Percentiles rank a stretch among this genome's conserved stretches.
Conservation (phyloP, 2,113 vertebrate genomes). For the Dicentrarchus labrax region DNA sequence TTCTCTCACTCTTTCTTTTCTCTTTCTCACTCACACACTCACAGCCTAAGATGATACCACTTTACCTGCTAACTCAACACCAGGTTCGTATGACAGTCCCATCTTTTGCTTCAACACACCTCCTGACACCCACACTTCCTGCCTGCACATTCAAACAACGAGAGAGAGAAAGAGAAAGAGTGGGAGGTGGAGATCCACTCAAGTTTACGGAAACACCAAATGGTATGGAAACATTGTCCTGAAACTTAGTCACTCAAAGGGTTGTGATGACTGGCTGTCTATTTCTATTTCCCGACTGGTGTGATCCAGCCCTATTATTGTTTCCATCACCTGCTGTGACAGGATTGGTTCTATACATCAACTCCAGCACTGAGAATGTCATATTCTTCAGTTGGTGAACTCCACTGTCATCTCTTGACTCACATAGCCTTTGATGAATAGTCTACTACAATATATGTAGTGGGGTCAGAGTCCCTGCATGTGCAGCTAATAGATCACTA, state of each 20-base stretch:
- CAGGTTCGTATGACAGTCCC: constrained; percentile 35
- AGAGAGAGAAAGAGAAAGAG: constrained; percentile 17
- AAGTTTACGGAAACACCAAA: constrained; percentile 53
- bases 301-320: constrained; percentile 9
- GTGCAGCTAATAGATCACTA: constrained; percentile 38
- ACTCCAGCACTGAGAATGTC: constrained; percentile 6
- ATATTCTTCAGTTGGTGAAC: constrained; percentile 20
- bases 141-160: constrained; percentile 18
- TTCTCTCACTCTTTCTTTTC: neutral
- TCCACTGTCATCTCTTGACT: constrained; percentile 10
- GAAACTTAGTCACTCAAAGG: constrained; percentile 30
- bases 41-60: constrained; percentile 16
- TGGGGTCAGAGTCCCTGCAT: neutral
- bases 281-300: constrained; percentile 20
- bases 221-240: constrained; percentile 49
- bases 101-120: constrained; percentile 12
- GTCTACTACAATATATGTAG: neutral
- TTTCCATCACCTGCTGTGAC: constrained; percentile 28
- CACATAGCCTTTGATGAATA: constrained; percentile 16
- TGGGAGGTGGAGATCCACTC: constrained; percentile 32
- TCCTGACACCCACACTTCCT: constrained; percentile 36
- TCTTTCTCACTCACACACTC: neutral
- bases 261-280: neutral
- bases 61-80: constrained; percentile 39
- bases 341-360: constrained; percentile 15